Evolutionary conservation across 2,888 invertebrate genomes (phyloP).

Genomic region (Danaus chrysippus): DNA sequence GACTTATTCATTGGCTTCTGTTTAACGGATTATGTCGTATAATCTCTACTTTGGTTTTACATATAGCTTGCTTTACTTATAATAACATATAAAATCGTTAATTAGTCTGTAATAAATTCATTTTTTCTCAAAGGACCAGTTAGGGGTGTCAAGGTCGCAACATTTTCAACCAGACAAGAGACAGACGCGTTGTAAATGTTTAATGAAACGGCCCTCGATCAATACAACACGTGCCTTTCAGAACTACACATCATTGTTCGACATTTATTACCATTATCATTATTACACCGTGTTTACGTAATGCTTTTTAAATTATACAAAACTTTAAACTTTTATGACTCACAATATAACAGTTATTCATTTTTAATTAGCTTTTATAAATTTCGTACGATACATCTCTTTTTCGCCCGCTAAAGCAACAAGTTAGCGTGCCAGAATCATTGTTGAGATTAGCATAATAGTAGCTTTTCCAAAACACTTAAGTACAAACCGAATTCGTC

Average conservation of each 20-base stretch:
- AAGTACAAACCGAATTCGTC: slow-evolving; percentile 34
- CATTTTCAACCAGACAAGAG: slow-evolving; percentile 45
- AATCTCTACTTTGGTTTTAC: not conserved
- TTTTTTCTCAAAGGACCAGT: slow-evolving; percentile 11
- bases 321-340: not conserved
- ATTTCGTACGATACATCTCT: not conserved
- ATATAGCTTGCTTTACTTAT: not conserved
- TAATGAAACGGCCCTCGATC: slow-evolving; percentile 58
- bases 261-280: slow-evolving; percentile 30
- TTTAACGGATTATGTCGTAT: slow-evolving; percentile 18
- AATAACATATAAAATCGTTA: too few species aligned
- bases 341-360: too few species aligned
- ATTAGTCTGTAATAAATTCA: too few species aligned
- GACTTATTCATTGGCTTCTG: slow-evolving; percentile 20
- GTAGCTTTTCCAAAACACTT: slow-evolving; percentile 52
- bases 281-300: slow-evolving; percentile 1
- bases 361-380: too few species aligned
- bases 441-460: slow-evolving; percentile 59
- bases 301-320: slow-evolving; percentile 3
- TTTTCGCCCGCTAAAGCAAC: slow-evolving; percentile 49
- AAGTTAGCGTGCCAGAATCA: slow-evolving; percentile 65
- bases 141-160: slow-evolving; percentile 52
- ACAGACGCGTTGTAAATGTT: slow-evolving; percentile 67
- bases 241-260: slow-evolving; percentile 17
- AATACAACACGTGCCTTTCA: slow-evolving; percentile 18